These are phyloP conservation scores for Heliconius charithonia DNA, from an alignment of 2,888 invertebrate genomes.

Conservation along the genomic window DNA sequence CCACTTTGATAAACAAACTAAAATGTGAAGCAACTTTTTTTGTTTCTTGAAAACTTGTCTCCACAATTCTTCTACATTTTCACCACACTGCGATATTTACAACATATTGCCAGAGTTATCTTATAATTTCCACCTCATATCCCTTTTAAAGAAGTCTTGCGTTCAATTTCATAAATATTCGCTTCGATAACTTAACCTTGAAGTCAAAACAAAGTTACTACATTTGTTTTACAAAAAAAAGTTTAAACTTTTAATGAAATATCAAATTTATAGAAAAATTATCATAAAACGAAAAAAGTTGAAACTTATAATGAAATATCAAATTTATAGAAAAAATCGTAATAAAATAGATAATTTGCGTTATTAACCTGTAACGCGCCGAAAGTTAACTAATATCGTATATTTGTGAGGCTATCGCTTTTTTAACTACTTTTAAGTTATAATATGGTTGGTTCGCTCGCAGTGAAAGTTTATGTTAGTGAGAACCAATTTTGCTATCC, in stretches of 20 bases:
- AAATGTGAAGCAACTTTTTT: not conserved
- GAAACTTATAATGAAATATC: conserved; percentile 11
- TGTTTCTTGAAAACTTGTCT: not conserved
- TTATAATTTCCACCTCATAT: conserved; percentile 11
- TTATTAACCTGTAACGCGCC: conserved; percentile 31
- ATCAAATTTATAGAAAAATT: conserved; percentile 3
- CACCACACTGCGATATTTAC: not conserved
- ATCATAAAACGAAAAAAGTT: not conserved
- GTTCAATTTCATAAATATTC: conserved; percentile 4
- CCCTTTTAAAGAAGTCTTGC: conserved; percentile 1
- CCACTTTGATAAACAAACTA: not conserved
- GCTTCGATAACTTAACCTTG: conserved; percentile 3
- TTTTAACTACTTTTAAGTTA: conserved; percentile 43
- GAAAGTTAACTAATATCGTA: conserved; percentile 43
- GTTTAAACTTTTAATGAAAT: conserved; percentile 13
- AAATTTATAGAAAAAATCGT: conserved; percentile 3
- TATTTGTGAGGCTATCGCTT: conserved; percentile 36
- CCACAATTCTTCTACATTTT: not conserved
- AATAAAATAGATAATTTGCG: conserved; percentile 24
- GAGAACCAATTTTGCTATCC: not conserved
- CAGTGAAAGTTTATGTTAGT: conserved; percentile 39
- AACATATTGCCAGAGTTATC: not conserved
- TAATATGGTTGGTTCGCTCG: conserved; percentile 26
- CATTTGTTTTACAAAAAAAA: not conserved
- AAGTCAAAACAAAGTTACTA: not conserved